A percentile compares a stretch with the other conserved stretches of the same genome.
Conservation (phyloP, 2,113 vertebrate species). For the Herpetotheres cachinnans region DNA sequence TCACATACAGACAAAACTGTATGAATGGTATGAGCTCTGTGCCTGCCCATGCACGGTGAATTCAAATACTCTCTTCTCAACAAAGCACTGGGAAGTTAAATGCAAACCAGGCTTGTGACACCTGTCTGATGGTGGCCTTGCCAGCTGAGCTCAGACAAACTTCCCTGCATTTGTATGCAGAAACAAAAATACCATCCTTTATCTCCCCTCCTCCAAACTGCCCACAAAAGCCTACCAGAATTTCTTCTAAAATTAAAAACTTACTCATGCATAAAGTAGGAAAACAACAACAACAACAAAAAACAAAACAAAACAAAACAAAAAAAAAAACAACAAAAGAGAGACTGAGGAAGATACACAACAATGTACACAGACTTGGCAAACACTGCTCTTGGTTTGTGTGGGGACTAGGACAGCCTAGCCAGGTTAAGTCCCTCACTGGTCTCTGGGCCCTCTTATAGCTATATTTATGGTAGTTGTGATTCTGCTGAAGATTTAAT, state of each 20-base stretch:
- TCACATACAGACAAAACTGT: not conserved
- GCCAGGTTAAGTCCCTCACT: not conserved
- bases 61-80: not conserved
- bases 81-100: not conserved
- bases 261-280: not conserved
- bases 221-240: not conserved
- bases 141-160: not conserved
- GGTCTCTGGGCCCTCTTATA: not conserved
- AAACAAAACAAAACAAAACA: too few species aligned
- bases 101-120: not conserved
- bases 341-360: not conserved
- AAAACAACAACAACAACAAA: too few species aligned
- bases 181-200: not conserved
- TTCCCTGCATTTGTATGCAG: not conserved
- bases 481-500: not conserved
- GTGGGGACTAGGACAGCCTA: not conserved
- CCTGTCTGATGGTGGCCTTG: not conserved
- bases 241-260: slow-evolving; percentile 6
- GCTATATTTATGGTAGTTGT: not conserved
- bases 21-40: not conserved
- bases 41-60: accelerated
- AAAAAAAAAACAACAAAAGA: too few species aligned
- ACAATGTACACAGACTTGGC: not conserved
- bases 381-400: not conserved
- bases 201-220: not conserved